Conservation (phyloP, 2,888 invertebrate species). For the Pantelozetes paolii region DNA sequence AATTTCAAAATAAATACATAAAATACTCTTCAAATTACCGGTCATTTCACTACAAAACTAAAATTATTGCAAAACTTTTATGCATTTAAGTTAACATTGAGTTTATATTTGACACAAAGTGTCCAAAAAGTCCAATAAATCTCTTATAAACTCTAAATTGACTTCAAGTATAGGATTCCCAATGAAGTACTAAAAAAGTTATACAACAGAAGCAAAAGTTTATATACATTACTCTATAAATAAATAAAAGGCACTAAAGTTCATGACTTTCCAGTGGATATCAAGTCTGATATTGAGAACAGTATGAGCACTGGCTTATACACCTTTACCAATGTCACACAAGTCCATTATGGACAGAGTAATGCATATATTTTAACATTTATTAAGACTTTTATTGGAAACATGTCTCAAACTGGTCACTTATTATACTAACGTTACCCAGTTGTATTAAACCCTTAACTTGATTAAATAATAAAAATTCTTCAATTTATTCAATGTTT, state of each 20-base stretch:
- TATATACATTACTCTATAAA: background rate
- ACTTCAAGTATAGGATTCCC: conserved; percentile 7
- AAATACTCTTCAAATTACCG: too few species aligned
- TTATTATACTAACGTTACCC: too few species aligned
- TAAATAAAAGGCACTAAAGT: background rate
- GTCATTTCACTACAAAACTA: background rate
- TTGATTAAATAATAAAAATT: too few species aligned
- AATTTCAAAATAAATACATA: too few species aligned
- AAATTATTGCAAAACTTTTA: background rate
- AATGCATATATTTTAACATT: background rate
- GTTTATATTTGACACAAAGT: background rate
- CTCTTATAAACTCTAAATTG: background rate
- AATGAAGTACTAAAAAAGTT: conserved; percentile 3
- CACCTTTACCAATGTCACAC: background rate
- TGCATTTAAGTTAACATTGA: background rate
- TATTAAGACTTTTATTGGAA: too few species aligned
- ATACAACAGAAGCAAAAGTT: conserved; percentile 2
- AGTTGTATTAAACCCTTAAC: too few species aligned
- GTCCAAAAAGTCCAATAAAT: background rate
- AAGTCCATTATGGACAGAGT: background rate
- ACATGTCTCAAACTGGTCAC: too few species aligned
- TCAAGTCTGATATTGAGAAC: background rate
- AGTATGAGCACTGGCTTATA: background rate
- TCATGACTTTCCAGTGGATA: background rate
- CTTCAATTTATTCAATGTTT: too few species aligned